Evolutionary conservation across 2,888 invertebrate genomes (phyloP).

Genomic region (Leptinotarsa tumamoca): DNA sequence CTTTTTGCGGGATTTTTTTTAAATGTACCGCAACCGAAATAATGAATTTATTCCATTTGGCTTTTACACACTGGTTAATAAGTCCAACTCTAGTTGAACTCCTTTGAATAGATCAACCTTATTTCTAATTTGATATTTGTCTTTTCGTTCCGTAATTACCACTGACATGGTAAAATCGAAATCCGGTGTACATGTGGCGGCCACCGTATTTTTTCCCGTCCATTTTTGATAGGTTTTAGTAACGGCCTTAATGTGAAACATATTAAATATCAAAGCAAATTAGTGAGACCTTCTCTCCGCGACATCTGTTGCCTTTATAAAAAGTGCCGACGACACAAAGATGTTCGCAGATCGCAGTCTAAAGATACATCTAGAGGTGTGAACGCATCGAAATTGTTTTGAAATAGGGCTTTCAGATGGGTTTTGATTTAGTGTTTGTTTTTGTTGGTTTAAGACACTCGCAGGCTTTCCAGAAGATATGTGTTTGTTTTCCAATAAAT

Average conservation of each 20-base stretch:
- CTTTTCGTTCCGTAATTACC: constrained; percentile 7
- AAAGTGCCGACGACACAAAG: constrained; percentile 45
- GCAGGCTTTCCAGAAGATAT: not conserved
- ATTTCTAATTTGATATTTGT: not conserved
- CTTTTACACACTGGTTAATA: too few species aligned
- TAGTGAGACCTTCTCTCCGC: constrained; percentile 43
- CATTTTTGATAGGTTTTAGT: constrained; percentile 49
- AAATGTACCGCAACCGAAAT: too few species aligned
- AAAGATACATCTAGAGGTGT: constrained; percentile 46
- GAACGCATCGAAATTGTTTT: constrained; percentile 49
- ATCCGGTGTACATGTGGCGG: constrained; percentile 38
- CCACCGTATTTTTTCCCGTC: constrained; percentile 43
- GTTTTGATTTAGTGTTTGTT: constrained; percentile 30
- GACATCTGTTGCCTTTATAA: constrained; percentile 48
- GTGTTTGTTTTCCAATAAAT: not conserved
- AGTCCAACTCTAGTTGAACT: too few species aligned
- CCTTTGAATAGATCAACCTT: too few species aligned
- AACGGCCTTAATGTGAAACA: constrained; percentile 47
- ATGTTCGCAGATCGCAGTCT: constrained; percentile 28
- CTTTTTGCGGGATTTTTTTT: too few species aligned
- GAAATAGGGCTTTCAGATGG: constrained; percentile 31
- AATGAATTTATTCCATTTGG: too few species aligned
- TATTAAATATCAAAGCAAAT: constrained; percentile 55
- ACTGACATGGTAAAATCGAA: constrained; percentile 22
- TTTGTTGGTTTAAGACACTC: constrained; percentile 11